Evolutionary conservation across 2,888 invertebrate genomes (phyloP).

Genomic region (Xylocampa areola): DNA sequence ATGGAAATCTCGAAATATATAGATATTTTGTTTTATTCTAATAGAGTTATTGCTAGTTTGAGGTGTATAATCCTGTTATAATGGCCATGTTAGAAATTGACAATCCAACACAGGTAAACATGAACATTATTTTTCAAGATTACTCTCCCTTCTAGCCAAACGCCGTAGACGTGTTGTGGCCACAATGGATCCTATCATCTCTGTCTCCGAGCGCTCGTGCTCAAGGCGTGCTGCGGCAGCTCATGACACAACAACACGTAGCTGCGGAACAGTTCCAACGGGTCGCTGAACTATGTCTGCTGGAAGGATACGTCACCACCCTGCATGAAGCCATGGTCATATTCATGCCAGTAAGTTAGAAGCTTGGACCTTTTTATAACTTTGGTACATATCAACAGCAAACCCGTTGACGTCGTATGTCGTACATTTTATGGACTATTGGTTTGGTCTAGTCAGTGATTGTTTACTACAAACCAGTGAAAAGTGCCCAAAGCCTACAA

Average conservation of each 20-base stretch:
- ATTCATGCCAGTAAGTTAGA: constrained; percentile 91
- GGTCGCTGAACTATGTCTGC: constrained; percentile 88
- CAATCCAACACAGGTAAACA: no score
- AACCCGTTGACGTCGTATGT: background rate
- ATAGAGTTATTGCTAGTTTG: no score
- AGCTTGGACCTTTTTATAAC: background rate
- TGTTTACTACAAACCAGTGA: no score
- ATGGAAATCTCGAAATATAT: no score
- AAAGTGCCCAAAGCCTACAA: no score
- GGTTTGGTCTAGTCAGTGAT: no score
- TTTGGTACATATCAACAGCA: background rate
- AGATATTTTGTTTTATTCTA: no score
- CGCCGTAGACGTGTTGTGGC: constrained; percentile 90
- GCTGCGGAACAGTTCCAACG: constrained; percentile 79
- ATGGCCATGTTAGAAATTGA: no score
- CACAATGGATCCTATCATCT: constrained; percentile 89
- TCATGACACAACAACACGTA: constrained; percentile 70
- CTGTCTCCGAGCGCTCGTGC: constrained; percentile 68
- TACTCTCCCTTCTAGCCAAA: constrained; percentile 85
- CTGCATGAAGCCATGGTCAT: constrained; percentile 92
- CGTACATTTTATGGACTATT: no score
- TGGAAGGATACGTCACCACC: constrained; percentile 89
- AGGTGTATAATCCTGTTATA: no score
- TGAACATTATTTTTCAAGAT: no score
- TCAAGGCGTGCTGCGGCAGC: constrained; percentile 67